Evolutionary conservation across 2,797 vertebrate genomes (phyloP).

Genomic region (Pitangus sulphuratus): DNA sequence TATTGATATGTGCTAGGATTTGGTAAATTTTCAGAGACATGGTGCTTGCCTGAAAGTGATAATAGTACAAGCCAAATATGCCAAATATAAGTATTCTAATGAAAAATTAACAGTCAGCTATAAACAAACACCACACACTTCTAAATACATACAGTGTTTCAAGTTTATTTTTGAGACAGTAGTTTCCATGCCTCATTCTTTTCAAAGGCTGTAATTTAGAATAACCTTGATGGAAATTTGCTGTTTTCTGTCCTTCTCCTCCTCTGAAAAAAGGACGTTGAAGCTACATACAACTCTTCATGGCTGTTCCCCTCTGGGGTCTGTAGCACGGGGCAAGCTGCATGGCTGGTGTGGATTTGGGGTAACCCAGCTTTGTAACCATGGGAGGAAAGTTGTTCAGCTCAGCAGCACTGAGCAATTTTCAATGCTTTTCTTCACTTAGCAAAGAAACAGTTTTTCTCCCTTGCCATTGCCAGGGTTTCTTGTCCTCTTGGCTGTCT

Average conservation of each 20-base stretch:
- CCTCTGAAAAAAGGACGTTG: background rate
- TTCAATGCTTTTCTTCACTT: background rate
- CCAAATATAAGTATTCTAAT: background rate
- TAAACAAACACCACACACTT: background rate
- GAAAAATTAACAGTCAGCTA: background rate
- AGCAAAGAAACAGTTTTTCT: background rate
- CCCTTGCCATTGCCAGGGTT: background rate
- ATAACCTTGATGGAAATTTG: background rate
- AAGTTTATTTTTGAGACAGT: background rate
- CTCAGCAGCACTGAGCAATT: background rate
- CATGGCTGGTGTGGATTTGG: fast-evolving
- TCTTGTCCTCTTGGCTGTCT: background rate
- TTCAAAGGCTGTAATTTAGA: background rate
- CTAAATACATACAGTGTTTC: background rate
- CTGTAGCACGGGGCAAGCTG: background rate
- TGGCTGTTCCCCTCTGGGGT: background rate
- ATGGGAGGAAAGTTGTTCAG: background rate
- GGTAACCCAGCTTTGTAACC: fast-evolving
- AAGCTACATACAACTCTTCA: background rate
- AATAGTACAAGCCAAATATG: background rate
- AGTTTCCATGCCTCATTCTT: background rate
- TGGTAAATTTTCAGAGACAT: background rate
- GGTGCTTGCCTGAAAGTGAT: background rate
- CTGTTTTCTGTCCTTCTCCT: background rate
- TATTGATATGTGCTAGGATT: background rate